Evolutionary conservation across 2,797 vertebrate genomes (phyloP).

Genomic region (Alca torda): DNA sequence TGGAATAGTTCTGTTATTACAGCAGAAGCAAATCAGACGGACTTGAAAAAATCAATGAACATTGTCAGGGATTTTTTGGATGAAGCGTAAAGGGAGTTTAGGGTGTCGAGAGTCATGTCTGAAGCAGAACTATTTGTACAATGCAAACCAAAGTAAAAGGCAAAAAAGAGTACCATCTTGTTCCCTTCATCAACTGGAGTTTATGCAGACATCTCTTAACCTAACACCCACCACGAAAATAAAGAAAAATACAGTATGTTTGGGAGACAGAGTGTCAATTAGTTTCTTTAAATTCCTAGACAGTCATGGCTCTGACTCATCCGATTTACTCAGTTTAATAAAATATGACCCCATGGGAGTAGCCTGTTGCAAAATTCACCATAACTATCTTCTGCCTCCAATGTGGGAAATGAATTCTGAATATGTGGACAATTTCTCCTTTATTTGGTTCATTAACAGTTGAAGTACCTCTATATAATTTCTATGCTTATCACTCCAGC

Average conservation of each 20-base stretch:
- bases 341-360: slow-evolving; percentile 12
- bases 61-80: neutral
- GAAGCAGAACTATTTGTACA: neutral
- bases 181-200: neutral
- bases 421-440: neutral
- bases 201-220: neutral
- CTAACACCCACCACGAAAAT: neutral
- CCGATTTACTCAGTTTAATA: slow-evolving; percentile 31
- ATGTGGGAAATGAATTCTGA: neutral
- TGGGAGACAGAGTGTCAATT: neutral
- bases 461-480: neutral
- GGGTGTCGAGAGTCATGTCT: neutral
- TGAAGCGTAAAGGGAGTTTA: neutral
- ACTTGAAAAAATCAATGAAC: neutral
- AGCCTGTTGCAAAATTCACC: slow-evolving; percentile 20
- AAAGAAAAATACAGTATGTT: neutral
- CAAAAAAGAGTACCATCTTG: neutral
- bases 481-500: neutral
- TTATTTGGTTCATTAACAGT: neutral
- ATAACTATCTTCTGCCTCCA: neutral
- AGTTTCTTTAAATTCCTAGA: slow-evolving; percentile 48
- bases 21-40: neutral
- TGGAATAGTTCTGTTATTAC: neutral
- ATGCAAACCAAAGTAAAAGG: neutral
- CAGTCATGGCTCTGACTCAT: slow-evolving; percentile 17